Evolutionary conservation across 2,113 vertebrate species (phyloP).

Genomic region (Strix aluco): DNA sequence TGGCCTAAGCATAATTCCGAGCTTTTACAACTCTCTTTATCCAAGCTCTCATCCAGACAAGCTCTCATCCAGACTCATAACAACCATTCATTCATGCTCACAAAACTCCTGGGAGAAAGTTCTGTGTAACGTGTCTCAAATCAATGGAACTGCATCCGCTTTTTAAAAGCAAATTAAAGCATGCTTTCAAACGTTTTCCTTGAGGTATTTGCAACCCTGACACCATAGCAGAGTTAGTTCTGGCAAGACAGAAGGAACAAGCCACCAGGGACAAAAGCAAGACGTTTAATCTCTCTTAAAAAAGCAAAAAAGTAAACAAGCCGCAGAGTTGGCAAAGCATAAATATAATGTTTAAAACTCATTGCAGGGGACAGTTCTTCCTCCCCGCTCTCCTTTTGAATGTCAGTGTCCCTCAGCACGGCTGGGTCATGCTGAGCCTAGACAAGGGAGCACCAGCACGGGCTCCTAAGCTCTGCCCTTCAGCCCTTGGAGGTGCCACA

Average conservation of each 20-base stretch:
- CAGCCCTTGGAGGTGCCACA: not conserved
- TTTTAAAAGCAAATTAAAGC: not conserved
- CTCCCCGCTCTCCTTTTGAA: not conserved
- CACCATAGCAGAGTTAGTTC: not conserved
- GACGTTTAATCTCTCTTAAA: not conserved
- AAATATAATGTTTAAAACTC: not conserved
- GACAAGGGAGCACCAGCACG: not conserved
- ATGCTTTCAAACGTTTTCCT: not conserved
- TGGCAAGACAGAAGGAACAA: not conserved
- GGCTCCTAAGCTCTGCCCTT: not conserved
- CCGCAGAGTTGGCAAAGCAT: not conserved
- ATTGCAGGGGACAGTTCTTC: not conserved
- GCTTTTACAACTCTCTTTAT: not conserved
- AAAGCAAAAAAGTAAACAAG: not conserved
- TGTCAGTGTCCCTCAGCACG: not conserved
- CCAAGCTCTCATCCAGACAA: not conserved
- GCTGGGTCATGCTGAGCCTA: fast-evolving
- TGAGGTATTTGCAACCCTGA: not conserved
- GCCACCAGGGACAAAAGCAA: not conserved
- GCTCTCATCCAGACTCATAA: not conserved
- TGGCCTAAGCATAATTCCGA: not conserved
- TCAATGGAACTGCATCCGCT: not conserved
- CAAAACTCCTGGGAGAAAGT: not conserved
- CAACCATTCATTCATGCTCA: not conserved
- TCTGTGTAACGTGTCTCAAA: not conserved